phyloP scores from a whole-genome alignment of 2,888 invertebrate species.

The Idaea dimidiata region DNA sequence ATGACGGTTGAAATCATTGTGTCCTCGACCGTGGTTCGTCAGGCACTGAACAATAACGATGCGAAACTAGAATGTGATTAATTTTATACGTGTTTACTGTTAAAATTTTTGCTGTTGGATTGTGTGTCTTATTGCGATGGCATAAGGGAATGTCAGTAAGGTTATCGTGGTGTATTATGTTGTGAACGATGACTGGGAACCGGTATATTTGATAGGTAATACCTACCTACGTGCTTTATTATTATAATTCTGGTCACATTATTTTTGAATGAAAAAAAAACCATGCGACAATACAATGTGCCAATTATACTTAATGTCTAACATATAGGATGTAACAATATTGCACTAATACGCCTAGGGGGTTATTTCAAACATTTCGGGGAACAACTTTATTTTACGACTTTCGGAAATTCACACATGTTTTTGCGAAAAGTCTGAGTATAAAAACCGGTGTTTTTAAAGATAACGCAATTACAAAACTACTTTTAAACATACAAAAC shows the following conservation, averaged over 20 bases:
- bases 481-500: too few species aligned
- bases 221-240: conserved; percentile 1
- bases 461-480: too few species aligned
- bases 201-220: conserved; percentile 14
- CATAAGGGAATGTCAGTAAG: conserved; percentile 17
- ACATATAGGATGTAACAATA: not conserved
- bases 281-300: not conserved
- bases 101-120: conserved; percentile 15
- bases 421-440: too few species aligned
- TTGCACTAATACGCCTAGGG: too few species aligned
- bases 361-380: too few species aligned
- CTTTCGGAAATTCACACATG: too few species aligned
- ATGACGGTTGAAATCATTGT: conserved; percentile 51
- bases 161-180: conserved; percentile 9
- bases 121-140: conserved; percentile 18
- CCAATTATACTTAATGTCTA: not conserved
- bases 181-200: conserved; percentile 13
- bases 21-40: conserved; percentile 43
- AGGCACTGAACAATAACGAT: conserved; percentile 54
- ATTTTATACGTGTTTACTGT: conserved; percentile 41
- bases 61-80: conserved; percentile 51
- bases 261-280: not conserved
- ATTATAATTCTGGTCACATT: not conserved
- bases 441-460: too few species aligned
- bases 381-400: too few species aligned